Evolutionary conservation across 1,140 invertebrate genomes (phyloP), one percentile per base, ranked within the genome.

Genomic region (Glomeris maerens): DNA sequence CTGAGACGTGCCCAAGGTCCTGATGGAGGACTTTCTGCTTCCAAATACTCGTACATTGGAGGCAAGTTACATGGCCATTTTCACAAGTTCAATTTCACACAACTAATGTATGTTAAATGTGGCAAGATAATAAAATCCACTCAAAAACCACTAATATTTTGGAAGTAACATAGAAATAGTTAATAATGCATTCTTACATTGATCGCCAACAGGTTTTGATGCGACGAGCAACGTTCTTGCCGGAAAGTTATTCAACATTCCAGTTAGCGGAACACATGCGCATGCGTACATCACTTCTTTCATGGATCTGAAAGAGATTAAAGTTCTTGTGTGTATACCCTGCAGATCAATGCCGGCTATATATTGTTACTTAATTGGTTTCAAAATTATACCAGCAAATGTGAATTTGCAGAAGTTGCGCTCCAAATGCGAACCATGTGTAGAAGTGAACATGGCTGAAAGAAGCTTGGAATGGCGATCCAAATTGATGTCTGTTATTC

Each of bases 201-300:
- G n/a, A n/a, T n/a, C n/a, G n/a, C n/a, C 27, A 27, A 29, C 64
- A 95, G 92, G 95, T n/a, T 98, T 99, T 73, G 94, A 99, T 74
- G 94, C 90, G 0, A 99, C 94, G 7, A 97, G 92, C 62, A 99
- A 99, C 72, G 89, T 98, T 5, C 67, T 99, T 52, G 96, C 96
- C 52, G 96, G 95, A 1, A 98, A 98, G 72, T 74, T 98, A 64
- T 99, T 90, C 67, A 80, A 89, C 58, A 98, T 99, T 66, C 96
- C 96, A 28, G 90, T 98, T 1, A 84, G 79, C 64, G 96, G 96
- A 22, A 99, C 95, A 39, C 93, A 98, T 71, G 94, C 95, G 23
- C 96, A 99, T 71, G 87, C 95, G n/a, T 99, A 93, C 63, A 86
- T 99, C 49, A 96, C 87, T 36, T 96, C 94, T 1, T 98, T 91